These are phyloP conservation scores for Paedocypris sp. DNA, from an alignment of 2,113 vertebrate species.

Conservation along the genomic window DNA sequence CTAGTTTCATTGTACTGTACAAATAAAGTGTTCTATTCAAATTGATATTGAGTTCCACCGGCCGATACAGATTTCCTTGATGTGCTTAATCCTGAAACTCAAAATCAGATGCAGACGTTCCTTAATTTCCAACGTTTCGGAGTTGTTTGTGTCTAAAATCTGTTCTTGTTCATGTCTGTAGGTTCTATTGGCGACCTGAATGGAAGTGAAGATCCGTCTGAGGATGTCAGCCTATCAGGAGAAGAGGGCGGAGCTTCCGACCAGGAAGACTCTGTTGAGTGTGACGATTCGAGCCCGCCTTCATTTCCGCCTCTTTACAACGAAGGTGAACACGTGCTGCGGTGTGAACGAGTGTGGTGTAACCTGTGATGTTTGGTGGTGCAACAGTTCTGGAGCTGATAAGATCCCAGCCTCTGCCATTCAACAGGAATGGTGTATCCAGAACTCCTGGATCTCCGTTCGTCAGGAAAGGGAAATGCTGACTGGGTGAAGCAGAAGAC, in stretches of 20 bases:
- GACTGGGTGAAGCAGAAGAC: background rate
- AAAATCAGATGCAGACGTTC: too few species aligned
- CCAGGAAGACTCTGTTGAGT: constrained; percentile 59
- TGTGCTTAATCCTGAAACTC: too few species aligned
- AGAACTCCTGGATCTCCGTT: too few species aligned
- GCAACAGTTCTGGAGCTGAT: background rate
- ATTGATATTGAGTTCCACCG: too few species aligned
- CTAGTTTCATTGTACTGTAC: too few species aligned
- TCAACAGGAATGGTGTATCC: too few species aligned
- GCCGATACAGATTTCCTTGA: too few species aligned
- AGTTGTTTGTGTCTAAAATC: background rate
- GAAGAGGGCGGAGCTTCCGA: constrained; percentile 63
- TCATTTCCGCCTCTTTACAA: constrained; percentile 47
- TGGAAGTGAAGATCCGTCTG: constrained; percentile 58
- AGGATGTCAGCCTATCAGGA: constrained; percentile 58
- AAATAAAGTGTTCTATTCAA: too few species aligned
- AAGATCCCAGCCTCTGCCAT: too few species aligned
- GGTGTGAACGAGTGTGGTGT: background rate
- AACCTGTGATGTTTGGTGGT: background rate
- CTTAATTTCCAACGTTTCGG: too few species aligned
- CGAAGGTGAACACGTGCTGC: constrained; percentile 55
- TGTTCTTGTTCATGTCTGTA: constrained; percentile 40
- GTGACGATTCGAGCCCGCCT: constrained; percentile 54
- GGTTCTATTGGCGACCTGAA: constrained; percentile 82
- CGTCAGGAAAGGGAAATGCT: background rate